Evolutionary conservation across 1,140 invertebrate genomes (phyloP), one percentile per base, ranked within the genome.

Genomic region (Bombus superbus): DNA sequence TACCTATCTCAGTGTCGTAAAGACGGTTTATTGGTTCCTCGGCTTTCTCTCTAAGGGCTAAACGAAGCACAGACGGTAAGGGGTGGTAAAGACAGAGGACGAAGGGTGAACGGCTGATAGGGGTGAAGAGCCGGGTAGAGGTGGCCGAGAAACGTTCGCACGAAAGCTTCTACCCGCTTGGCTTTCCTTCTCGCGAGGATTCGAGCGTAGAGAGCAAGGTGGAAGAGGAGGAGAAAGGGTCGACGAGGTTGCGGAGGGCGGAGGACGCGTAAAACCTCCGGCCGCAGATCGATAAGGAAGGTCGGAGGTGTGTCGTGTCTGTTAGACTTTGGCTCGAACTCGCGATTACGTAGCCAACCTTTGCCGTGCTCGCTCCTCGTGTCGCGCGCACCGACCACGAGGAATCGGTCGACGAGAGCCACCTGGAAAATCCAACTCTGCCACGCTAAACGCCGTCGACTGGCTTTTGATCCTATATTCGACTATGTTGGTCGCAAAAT

Each of bases 221-320:
- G 11, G 38, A 22, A 15, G 81, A 18, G 15, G 22, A 57, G 57
- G 40, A 25, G 71, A 44, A 28, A 86, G 85, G 91, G 86, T 86
- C 86, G 89, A 81, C 88, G 89, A 93, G 87, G 86, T 86, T 88
- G 72, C 86, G 89, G 93, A 93, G 93, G 89, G 90, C 81, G 89
- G 90, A 87, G 90, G 93, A 92, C 91, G 93, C 92, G 93, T 94
- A 92, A 95, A 94, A 95, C 92, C 93, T 94, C 93, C 91, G 89
- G 93, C 92, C 91, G 83, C 92, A 91, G 94, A 95, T 94, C 94
- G 93, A 95, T 95, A 95, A 92, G 93, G 92, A 94, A 94, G 94
- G 94, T 94, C 93, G 94, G 93, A 94, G 94, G 94, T 93, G 93
- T 93, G 93, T 93, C 93, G 92, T 92, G 92, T 93, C 92, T 93